Base-by-base conservation (phyloP, 2,113 vertebrate genomes). In the Stegastes partitus region DNA sequence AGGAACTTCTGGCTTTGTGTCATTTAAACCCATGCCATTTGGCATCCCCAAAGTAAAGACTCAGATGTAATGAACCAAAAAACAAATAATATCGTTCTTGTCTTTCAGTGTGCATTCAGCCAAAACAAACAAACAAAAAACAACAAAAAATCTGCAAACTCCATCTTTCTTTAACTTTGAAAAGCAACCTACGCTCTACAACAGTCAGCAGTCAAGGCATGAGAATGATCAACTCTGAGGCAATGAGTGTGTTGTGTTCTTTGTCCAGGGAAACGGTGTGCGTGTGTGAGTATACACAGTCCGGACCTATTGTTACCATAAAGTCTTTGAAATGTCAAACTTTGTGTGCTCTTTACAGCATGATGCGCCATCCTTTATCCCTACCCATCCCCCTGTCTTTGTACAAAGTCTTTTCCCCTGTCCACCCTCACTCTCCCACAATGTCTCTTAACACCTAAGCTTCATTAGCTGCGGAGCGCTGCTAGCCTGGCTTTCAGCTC, bases 181-280 rank as follows among this genome's bases (percentile, higher is more conserved):
- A 10, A 34, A 26, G 5, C 4, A 55, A 39, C 50, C 55, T 67
- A 64, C 50, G 21, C 45, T 76, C 76, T 82, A 77, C 75, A 90
- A 91, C 90, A 92, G 87, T 90, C 82, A 83, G 82, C 92, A 89
- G 88, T 77, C 87, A 68, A 84, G 85, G 89, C 83, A 74, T 87
- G 75, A 85, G 44, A 74, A 85, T 61, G 55, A 86, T 78, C 28
- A 28, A 1, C 21, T 73, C 54, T 74, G 88, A 90, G 78, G 85
- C 81, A 68, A 58, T 57, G 72, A 51, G 69, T 83, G 74, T 84
- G 72, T 70, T 69, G 50, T 25, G 37, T 68, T 47, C 58, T 31
- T 34, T 14, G 66, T 63, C 50, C 25, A n/a, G 8, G 47, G 37
- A 54, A 68, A 56, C 25, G 4, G 50, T 63, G 73, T 65, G 22